Base-by-base conservation (phyloP, 1,140 invertebrate genomes). In the Leptonema lineaticorne region DNA sequence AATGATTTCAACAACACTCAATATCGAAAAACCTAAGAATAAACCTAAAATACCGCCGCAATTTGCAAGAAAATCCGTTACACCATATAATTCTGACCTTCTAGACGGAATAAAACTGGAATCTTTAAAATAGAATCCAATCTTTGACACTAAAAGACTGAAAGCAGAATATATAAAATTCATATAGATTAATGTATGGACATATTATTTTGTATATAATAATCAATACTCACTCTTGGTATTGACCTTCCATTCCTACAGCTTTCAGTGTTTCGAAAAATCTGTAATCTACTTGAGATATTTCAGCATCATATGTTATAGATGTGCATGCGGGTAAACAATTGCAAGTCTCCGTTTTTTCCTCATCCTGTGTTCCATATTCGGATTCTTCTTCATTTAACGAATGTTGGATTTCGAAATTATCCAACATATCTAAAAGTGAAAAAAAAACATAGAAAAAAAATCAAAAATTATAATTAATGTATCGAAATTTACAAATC, bases 291-390 rank as follows among this genome's bases (percentile, higher is more conserved):
- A 85, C 87, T 73, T 88, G 86, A 0, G 88, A 88, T 1, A 85
- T 87, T 76, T 89, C 87, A 0, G 85, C 84, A 66, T 88, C 84
- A 74, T 89, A 90, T 6, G 82, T 80, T 0, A 90, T 80, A 1
- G 87, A 86, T 1, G 85, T 88, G 70, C 89, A 90, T 0, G 86
- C 82, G 1, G 87, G 88, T 62, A 90, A 76, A 74, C 89, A 90
- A 70, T 86, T 82, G 73, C 88, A 89, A 14, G n/a, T n/a, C n/a
- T n/a, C n/a, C n/a, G n/a, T n/a, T n/a, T n/a, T n/a, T n/a, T n/a
- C n/a, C n/a, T n/a, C n/a, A n/a, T n/a, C n/a, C n/a, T n/a, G n/a
- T n/a, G n/a, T n/a, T n/a, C n/a, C n/a, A n/a, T n/a, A n/a, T n/a
- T n/a, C n/a, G n/a, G n/a, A n/a, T n/a, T n/a, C n/a, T n/a, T n/a